Base-by-base conservation (phyloP, 2,797 vertebrate species). In the Scolopax rusticola region DNA sequence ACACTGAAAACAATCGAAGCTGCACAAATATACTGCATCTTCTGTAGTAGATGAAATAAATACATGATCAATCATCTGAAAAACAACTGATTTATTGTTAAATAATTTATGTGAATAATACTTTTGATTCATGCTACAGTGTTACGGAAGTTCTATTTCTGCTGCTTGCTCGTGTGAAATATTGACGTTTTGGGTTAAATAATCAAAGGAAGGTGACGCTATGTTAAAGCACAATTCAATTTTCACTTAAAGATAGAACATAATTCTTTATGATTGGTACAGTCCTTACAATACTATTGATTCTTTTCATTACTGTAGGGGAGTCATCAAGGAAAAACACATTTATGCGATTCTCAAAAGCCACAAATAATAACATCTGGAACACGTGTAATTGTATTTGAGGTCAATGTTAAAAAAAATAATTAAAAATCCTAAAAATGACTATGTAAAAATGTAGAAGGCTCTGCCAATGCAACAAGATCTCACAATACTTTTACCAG, bases 171-270 rank as follows among this genome's bases (percentile, higher is more conserved):
- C 50, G 40, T 95, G 90, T 97, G 96, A 98, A 98, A 97, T 97
- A 98, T 94, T 89, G 97, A 97, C 82, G 71, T 88, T 94, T 96
- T 95, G 80, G 86, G 96, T 98, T 98, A 98, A 98, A 98, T 97
- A 98, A 98, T 98, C 98, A 98, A 98, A 98, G 89, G 81, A 90
- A 97, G 93, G 97, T 95, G 64, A 94, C 47, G 69, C 93, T 97
- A 95, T 97, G 97, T 97, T 98, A 97, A 98, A 98, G 96, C 95
- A 92, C 97, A 96, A 97, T 97, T 98, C 98, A 97, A 97, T 98
- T 98, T 98, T 98, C 98, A 98, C 97, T 98, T 98, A 98, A 97
- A 98, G 97, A 97, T 84, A 96, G 92, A 91, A 95, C 97, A 96
- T 98, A 97, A 98, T 96, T 98, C 98, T 98, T 97, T 96, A 59